Percentiles rank a stretch among this genome's conserved stretches.
Evolutionary conservation across 1,140 invertebrate genomes (phyloP).

Genomic region (Sitobion miscanthi): DNA sequence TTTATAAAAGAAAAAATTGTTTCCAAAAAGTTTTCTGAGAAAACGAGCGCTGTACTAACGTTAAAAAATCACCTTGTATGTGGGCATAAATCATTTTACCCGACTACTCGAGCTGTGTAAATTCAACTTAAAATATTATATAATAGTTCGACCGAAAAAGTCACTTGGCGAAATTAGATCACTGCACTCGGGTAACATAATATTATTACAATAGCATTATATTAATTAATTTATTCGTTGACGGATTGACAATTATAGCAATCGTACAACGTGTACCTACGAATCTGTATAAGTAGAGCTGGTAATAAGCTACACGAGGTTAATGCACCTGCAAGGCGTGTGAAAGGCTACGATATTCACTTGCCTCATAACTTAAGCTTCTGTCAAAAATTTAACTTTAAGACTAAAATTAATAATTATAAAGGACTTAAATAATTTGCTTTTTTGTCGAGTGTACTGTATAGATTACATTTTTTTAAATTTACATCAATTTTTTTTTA

Average conservation of each 20-base stretch:
- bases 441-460: background rate
- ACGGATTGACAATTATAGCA: background rate
- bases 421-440: background rate
- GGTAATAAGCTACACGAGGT: background rate
- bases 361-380: background rate
- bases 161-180: background rate
- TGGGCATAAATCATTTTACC: background rate
- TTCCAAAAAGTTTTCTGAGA: background rate
- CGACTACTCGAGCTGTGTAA: background rate
- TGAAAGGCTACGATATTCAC: background rate
- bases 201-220: background rate
- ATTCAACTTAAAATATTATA: constrained; percentile 9
- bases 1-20: background rate
- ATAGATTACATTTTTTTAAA: background rate
- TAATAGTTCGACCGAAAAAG: background rate
- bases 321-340: background rate
- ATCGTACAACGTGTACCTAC: background rate
- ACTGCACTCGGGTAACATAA: background rate
- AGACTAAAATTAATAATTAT: background rate
- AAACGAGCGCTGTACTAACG: background rate
- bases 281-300: background rate
- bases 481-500: background rate
- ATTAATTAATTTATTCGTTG: background rate
- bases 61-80: background rate
- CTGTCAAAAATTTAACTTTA: background rate